phyloP scores from a whole-genome alignment of 2,113 vertebrate genomes.

The Emydocephalus ijimae region DNA sequence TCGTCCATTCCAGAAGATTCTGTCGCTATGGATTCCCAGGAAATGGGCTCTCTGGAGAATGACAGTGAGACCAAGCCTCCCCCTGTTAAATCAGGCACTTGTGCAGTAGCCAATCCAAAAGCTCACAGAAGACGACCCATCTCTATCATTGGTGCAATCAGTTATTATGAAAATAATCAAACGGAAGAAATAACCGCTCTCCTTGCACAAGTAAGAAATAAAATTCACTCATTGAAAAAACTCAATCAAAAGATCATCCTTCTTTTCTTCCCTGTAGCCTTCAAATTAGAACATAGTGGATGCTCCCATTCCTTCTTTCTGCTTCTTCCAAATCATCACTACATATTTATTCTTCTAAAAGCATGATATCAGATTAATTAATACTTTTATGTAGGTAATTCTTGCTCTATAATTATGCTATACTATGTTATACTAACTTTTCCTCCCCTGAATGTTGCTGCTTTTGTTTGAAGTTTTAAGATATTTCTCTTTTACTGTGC shows the following conservation, averaged over 20 bases:
- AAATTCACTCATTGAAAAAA: conserved; percentile 57
- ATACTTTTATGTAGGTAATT: conserved; percentile 38
- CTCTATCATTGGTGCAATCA: conserved; percentile 84
- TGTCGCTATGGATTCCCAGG: conserved; percentile 59
- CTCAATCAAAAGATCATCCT: conserved; percentile 42
- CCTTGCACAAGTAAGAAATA: conserved; percentile 86
- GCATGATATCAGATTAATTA: conserved; percentile 40
- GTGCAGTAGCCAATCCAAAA: conserved; percentile 53
- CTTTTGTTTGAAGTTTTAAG: conserved; percentile 8
- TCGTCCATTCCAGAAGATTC: conserved; percentile 88
- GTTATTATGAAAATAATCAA: conserved; percentile 72
- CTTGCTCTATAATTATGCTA: conserved; percentile 24
- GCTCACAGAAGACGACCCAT: conserved; percentile 77
- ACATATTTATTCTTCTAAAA: conserved; percentile 43
- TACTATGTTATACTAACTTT: conserved; percentile 58
- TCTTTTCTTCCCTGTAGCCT: conserved; percentile 57
- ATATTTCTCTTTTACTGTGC: neutral
- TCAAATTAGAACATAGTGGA: conserved; percentile 56
- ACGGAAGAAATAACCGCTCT: conserved; percentile 76
- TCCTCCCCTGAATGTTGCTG: conserved; percentile 37
- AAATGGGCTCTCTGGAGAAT: conserved; percentile 43
- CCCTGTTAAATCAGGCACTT: conserved; percentile 13
- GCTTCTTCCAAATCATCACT: conserved; percentile 35
- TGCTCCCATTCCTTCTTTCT: conserved; percentile 58
- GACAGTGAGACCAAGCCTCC: conserved; percentile 48